Conservation (phyloP, 2,888 invertebrate genomes). For the Stictocephala bisonia region DNA sequence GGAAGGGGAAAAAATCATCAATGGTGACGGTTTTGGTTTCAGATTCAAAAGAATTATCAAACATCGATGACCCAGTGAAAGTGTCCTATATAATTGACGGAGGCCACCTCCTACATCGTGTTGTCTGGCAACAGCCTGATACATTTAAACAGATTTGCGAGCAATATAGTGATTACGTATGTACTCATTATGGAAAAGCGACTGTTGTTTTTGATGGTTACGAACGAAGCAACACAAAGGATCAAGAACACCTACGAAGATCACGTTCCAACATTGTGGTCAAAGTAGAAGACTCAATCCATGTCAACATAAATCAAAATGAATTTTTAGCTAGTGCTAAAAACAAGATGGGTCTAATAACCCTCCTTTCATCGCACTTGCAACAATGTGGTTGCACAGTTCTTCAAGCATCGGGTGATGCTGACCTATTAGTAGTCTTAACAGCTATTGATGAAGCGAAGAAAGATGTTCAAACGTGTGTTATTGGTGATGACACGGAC, state of each 20-base stretch:
- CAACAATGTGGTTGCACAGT: neutral
- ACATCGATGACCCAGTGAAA: too few relatives aligned
- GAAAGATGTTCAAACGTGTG: too few relatives aligned
- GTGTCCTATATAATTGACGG: too few relatives aligned
- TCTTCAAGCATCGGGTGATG: neutral
- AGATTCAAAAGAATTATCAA: slow-evolving; percentile 1
- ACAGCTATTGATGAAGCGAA: too few relatives aligned
- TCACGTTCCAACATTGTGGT: too few relatives aligned
- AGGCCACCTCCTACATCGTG: neutral
- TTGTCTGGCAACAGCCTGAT: neutral
- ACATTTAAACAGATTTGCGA: too few relatives aligned
- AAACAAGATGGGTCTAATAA: slow-evolving; percentile 6
- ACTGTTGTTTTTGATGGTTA: neutral
- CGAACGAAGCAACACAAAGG: neutral
- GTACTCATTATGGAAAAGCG: too few relatives aligned
- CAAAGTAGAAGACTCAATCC: neutral
- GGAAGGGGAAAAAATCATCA: slow-evolving; percentile 6
- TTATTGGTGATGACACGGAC: too few relatives aligned
- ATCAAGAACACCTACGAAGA: too few relatives aligned
- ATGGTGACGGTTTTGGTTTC: neutral
- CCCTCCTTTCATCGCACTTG: neutral
- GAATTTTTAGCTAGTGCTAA: neutral
- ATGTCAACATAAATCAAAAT: neutral
- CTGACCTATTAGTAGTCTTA: neutral
- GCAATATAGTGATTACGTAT: too few relatives aligned